Base-by-base conservation (phyloP, 2,888 invertebrate genomes). In the Volucella inflata region DNA sequence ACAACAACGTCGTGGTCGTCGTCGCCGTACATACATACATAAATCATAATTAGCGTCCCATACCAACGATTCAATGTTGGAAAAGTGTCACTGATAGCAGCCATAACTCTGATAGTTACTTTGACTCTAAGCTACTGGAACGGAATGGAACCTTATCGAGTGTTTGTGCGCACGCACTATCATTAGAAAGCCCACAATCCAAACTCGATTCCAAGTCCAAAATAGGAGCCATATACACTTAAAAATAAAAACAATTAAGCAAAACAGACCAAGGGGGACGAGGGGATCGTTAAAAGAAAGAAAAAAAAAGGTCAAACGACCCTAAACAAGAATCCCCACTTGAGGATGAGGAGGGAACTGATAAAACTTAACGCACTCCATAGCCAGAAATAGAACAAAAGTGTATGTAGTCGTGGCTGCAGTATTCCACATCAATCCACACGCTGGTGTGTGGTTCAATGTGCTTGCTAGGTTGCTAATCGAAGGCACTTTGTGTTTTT, bases 41-140 rank as follows among this genome's bases (percentile, higher is more conserved):
- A 79, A 84, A 75, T 84, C 83, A 84, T 79, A 79, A 84, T 84
- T 84, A 84, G 64, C 48, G 64, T 78, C 64, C 42, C 21, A 55
- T 38, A 55, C 38, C 40, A 14, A 16, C 48, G 44, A n/a, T 14
- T 30, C 12, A 1, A 21, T 38, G 44, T n/a, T 21, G n/a, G 44
- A 42, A 48, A n/a, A 57, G 48, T 55, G 67, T 68, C 57, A 71
- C 44, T 72, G 50, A 78, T 71, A 71, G 30, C 11, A 12, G 36
- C 30, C 30, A 30, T 30, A 30, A 30, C 30, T 30, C 30, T 30
- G 30, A 30, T 6, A 30, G 30, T 6, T 30, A 30, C 30, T 30
- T 30, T 6, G 30, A 30, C 62, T 11, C 0, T 14, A 44, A 30
- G n/a, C 50, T n/a, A 30, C 12, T 46, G 2, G 8, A n/a, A 74